phyloP scores from a whole-genome alignment of 2,113 vertebrate genomes.

The Hippocampus barbouri region DNA sequence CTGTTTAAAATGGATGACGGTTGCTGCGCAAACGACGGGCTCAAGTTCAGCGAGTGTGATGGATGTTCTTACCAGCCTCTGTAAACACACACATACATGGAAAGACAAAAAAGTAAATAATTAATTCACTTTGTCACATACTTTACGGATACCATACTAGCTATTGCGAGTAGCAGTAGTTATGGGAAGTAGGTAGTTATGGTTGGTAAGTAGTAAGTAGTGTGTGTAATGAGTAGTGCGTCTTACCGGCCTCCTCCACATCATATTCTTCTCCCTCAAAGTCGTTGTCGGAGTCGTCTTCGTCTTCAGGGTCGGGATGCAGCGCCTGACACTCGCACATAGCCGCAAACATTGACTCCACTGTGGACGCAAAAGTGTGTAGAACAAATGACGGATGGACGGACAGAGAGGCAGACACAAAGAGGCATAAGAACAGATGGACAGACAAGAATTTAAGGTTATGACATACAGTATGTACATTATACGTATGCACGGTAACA shows the following conservation, averaged over 20 bases:
- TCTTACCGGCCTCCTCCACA: slow-evolving; percentile 85
- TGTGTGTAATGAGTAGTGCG: neutral
- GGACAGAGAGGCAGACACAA: slow-evolving; percentile 4
- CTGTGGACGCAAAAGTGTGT: slow-evolving; percentile 57
- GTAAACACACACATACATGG: slow-evolving; percentile 7
- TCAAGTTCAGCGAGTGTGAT: neutral
- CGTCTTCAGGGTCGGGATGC: slow-evolving; percentile 91
- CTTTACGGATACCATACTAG: neutral
- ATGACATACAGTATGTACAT: no score
- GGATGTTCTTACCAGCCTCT: slow-evolving; percentile 56
- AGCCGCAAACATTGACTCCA: slow-evolving; percentile 91
- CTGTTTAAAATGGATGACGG: neutral
- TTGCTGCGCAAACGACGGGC: neutral
- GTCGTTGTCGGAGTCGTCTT: slow-evolving; percentile 82
- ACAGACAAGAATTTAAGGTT: no score
- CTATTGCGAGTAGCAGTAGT: no score
- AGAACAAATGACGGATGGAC: slow-evolving; percentile 74
- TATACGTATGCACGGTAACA: no score
- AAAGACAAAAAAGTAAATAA: neutral
- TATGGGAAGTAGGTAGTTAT: no score
- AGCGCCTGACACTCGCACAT: slow-evolving; percentile 98
- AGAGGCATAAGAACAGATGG: no score
- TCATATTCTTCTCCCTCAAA: slow-evolving; percentile 93
- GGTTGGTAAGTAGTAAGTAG: neutral
- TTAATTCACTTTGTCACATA: neutral